Evolutionary conservation across 2,888 invertebrate genomes (phyloP).

Genomic region (Hypolimnas misippus): DNA sequence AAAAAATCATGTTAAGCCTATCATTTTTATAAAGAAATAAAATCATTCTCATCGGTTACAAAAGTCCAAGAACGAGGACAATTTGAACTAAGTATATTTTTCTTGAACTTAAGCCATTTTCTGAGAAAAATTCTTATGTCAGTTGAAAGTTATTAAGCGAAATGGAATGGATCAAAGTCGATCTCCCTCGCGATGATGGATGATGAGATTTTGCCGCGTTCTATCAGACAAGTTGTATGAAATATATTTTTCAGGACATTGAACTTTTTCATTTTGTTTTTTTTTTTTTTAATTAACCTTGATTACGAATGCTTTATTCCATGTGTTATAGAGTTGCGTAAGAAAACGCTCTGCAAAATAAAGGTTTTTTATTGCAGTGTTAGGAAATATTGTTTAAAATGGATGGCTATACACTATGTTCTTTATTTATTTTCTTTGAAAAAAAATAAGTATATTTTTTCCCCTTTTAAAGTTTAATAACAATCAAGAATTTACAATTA

Average conservation of each 20-base stretch:
- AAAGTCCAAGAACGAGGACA: not conserved
- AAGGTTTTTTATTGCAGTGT: not conserved
- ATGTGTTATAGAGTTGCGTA: too few species aligned
- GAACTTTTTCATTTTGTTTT: too few species aligned
- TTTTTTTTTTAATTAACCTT: not conserved
- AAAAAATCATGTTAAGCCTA: not conserved
- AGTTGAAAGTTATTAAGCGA: conserved; percentile 21
- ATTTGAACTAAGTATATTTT: not conserved
- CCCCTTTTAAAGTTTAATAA: too few species aligned
- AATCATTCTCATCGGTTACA: not conserved
- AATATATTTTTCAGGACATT: too few species aligned
- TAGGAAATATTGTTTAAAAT: too few species aligned
- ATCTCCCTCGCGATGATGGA: conserved; percentile 15
- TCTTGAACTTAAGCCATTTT: conserved; percentile 12
- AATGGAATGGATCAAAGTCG: conserved; percentile 23
- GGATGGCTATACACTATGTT: too few species aligned
- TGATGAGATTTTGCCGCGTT: conserved; percentile 17
- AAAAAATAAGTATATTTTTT: too few species aligned
- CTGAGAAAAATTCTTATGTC: conserved; percentile 14
- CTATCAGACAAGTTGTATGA: not conserved
- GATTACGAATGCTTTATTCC: not conserved
- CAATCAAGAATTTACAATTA: too few species aligned
- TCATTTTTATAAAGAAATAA: not conserved
- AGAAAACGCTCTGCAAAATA: not conserved
- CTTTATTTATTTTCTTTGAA: too few species aligned